These are phyloP conservation scores for Eueremaeus valkanovi DNA, from an alignment of 2,888 invertebrate genomes.

Conservation along the genomic window DNA sequence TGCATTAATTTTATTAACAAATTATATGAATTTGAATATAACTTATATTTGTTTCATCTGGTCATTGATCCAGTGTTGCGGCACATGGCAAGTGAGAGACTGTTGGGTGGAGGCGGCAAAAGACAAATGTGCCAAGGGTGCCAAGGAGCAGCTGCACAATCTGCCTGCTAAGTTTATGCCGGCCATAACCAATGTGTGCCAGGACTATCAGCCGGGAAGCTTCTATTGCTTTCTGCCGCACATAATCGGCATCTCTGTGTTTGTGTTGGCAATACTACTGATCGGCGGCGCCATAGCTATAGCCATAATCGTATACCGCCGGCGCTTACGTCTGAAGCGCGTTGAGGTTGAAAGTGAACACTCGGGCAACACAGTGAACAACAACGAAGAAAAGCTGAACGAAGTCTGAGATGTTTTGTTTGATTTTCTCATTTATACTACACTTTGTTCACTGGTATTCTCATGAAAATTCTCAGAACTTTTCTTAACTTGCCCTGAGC, in stretches of 20 bases:
- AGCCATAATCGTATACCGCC: neutral
- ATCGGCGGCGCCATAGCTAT: neutral
- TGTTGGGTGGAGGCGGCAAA: constrained; percentile 29
- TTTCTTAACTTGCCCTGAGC: too few relatives aligned
- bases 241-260: neutral
- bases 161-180: constrained; percentile 36
- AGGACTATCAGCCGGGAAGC: constrained; percentile 24
- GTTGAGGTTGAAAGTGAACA: constrained; percentile 5
- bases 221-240: constrained; percentile 15
- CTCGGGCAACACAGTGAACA: neutral
- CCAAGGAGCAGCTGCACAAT: constrained; percentile 6
- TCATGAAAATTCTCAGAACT: too few relatives aligned
- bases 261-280: neutral
- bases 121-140: constrained; percentile 11
- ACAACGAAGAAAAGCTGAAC: neutral
- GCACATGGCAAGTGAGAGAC: constrained; percentile 32
- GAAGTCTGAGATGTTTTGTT: constrained; percentile 4
- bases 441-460: too few relatives aligned
- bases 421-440: too few relatives aligned
- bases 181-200: constrained; percentile 2
- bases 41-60: neutral
- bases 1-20: too few relatives aligned
- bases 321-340: neutral
- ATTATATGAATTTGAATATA: neutral
- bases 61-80: constrained; percentile 23